Conservation (phyloP, 2,888 invertebrate species). For the Toxonevra muliebris region DNA sequence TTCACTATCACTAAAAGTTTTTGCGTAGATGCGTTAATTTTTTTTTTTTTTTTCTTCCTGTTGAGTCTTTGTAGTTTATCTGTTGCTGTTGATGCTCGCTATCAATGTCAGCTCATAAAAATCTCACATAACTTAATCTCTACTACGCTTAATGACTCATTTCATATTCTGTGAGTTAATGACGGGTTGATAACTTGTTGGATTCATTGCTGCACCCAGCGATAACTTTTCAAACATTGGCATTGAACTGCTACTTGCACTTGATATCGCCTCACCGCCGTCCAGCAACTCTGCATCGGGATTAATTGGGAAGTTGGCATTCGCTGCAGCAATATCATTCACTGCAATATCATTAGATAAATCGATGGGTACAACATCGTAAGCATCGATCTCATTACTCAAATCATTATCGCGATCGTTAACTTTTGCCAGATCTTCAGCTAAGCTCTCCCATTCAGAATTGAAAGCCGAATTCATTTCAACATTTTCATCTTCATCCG, state of each 20-base stretch:
- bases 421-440: conserved; percentile 35
- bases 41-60: no score
- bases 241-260: conserved; percentile 34
- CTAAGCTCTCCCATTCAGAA: conserved; percentile 55
- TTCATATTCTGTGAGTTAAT: no score
- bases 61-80: no score
- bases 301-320: conserved; percentile 55
- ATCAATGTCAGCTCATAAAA: no score
- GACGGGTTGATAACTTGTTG: background rate
- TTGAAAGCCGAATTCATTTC: conserved; percentile 55
- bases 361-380: conserved; percentile 58
- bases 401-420: conserved; percentile 52
- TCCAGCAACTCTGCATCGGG: conserved; percentile 62
- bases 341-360: conserved; percentile 64
- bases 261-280: background rate
- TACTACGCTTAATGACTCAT: no score
- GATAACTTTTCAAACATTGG: conserved; percentile 56
- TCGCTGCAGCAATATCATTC: conserved; percentile 60
- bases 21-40: no score
- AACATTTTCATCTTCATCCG: conserved; percentile 49
- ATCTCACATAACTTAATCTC: no score
- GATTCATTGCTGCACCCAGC: conserved; percentile 24
- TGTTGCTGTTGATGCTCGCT: no score
- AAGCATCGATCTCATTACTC: conserved; percentile 58
- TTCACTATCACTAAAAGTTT: no score